Evolutionary conservation across 2,113 vertebrate genomes (phyloP).

Genomic region (Hypocryptadius cinnamomeus): DNA sequence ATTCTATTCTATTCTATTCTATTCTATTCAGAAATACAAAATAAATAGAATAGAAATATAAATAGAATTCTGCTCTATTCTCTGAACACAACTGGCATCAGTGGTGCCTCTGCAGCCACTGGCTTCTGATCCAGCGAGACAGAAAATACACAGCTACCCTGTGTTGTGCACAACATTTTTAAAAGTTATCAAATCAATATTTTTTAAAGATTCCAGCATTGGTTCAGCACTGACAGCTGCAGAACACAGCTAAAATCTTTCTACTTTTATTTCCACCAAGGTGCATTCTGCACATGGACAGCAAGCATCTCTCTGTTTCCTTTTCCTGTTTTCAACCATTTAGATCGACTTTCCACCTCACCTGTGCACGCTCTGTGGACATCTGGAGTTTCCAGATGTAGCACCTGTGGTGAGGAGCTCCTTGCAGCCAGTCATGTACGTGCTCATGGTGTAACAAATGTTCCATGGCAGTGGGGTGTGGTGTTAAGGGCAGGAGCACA

Average conservation of each 20-base stretch:
- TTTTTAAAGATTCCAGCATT: background rate
- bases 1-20: background rate
- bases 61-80: background rate
- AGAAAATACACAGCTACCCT: background rate
- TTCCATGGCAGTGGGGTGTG: background rate
- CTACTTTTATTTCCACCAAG: background rate
- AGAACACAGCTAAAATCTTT: background rate
- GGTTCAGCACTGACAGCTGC: background rate
- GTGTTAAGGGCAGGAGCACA: background rate
- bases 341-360: background rate
- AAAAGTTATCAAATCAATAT: background rate
- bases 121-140: background rate
- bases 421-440: background rate
- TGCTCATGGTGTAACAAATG: background rate
- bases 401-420: background rate
- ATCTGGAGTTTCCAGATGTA: background rate
- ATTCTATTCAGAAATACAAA: background rate
- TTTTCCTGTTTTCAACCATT: background rate
- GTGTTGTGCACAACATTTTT: background rate
- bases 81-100: background rate
- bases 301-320: background rate
- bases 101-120: background rate
- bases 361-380: background rate
- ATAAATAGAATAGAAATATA: background rate
- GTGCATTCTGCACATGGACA: background rate